A percentile compares a stretch with the other conserved stretches of the same genome.
These are phyloP conservation scores for Lasaia peninsularis DNA, from an alignment of 1,140 invertebrate species.

Conservation along the genomic window DNA sequence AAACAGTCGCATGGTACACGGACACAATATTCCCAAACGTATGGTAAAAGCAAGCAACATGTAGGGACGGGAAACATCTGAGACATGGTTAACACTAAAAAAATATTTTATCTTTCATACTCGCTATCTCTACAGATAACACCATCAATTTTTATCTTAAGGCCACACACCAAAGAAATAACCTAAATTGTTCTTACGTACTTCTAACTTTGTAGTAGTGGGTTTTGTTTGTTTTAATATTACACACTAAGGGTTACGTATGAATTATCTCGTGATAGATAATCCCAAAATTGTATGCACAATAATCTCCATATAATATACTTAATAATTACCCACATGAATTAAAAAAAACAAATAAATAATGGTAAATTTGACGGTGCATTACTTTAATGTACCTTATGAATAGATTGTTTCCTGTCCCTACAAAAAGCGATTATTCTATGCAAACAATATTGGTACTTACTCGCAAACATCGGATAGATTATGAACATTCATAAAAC, in stretches of 20 bases:
- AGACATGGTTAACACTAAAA: conserved; percentile 38
- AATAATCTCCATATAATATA: neutral
- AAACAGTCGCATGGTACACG: conserved; percentile 61
- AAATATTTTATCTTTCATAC: conserved; percentile 25
- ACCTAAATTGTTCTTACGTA: neutral
- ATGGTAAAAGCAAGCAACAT: conserved; percentile 64
- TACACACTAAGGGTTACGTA: neutral
- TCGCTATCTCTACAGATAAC: conserved; percentile 37
- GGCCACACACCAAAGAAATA: conserved; percentile 4
- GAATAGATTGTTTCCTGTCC: conserved; percentile 65
- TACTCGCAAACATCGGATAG: conserved; percentile 40
- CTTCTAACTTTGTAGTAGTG: too few species aligned
- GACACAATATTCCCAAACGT: conserved; percentile 47
- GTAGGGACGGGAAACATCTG: conserved; percentile 72
- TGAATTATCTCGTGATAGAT: neutral
- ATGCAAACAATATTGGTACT: conserved; percentile 46
- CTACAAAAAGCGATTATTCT: conserved; percentile 50
- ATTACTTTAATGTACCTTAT: conserved; percentile 40
- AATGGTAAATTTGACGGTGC: neutral
- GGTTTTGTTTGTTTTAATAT: neutral
- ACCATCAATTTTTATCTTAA: conserved; percentile 17
- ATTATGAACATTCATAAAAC: conserved; percentile 26
- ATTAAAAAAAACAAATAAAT: neutral
- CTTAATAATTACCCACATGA: neutral
- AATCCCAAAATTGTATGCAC: neutral